These are phyloP conservation scores for Spheniscus mendiculus DNA, from an alignment of 2,113 vertebrate genomes.

Conservation along the genomic window DNA sequence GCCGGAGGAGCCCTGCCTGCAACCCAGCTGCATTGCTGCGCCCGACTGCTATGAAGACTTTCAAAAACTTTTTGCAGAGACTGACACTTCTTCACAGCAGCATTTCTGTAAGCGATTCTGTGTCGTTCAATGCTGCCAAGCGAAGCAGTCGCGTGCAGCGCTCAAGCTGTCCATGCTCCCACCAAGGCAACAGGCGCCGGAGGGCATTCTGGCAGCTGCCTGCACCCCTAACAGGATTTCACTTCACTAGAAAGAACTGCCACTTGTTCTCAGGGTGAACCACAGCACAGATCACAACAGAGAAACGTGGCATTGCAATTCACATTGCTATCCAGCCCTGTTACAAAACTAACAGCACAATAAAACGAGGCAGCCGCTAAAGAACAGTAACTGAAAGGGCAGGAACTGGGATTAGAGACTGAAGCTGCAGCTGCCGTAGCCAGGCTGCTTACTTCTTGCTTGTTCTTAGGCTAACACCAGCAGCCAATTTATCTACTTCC, in stretches of 20 bases:
- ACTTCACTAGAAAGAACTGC: not conserved
- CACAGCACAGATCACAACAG: not conserved
- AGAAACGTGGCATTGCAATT: not conserved
- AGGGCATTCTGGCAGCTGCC: not conserved
- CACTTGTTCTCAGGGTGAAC: not conserved
- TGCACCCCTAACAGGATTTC: not conserved
- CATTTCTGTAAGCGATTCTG: not conserved
- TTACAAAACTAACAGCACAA: not conserved
- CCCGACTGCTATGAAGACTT: not conserved
- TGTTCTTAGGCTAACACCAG: not conserved
- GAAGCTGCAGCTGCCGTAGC: not conserved
- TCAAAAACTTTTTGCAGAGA: not conserved
- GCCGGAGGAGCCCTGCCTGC: not conserved
- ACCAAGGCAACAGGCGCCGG: not conserved
- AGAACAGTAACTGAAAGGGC: not conserved
- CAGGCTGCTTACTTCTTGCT: not conserved
- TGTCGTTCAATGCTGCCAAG: not conserved
- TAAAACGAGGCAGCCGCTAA: not conserved
- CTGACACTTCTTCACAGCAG: not conserved
- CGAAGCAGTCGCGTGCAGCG: accelerated
- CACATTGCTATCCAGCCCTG: not conserved
- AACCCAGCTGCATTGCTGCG: not conserved
- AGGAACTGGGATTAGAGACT: not conserved
- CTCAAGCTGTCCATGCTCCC: not conserved
- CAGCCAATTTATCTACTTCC: not conserved